Percentiles rank a stretch among this genome's conserved stretches.
Conservation (phyloP, 2,888 invertebrate genomes). For the Rhynchonema sp. region DNA sequence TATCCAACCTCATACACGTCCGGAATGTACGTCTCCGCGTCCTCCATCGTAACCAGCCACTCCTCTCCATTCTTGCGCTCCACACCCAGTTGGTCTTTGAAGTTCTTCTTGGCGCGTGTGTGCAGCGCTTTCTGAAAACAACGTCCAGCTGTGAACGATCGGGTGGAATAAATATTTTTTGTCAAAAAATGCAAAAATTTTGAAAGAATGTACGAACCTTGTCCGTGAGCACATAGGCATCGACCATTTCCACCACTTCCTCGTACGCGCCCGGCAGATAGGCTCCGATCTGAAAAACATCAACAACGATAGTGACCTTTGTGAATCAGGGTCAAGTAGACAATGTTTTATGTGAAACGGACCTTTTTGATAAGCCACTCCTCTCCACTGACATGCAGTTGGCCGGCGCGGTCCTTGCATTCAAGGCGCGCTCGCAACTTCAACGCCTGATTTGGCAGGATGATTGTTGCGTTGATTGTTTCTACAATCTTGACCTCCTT, state of each 20-base stretch:
- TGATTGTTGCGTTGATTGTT: conserved; percentile 31
- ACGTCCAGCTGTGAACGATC: conserved; percentile 1
- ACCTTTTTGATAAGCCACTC: conserved; percentile 35
- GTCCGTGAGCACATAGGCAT: conserved; percentile 36
- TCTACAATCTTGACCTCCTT: conserved; percentile 35
- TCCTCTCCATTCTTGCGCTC: conserved; percentile 36
- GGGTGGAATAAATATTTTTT: too few species aligned
- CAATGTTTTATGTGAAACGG: too few species aligned
- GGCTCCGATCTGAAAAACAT: conserved; percentile 24
- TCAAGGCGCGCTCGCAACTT: conserved; percentile 33
- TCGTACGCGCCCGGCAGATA: conserved; percentile 38
- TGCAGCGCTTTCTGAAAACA: conserved; percentile 36
- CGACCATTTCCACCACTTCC: conserved; percentile 34
- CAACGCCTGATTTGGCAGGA: conserved; percentile 35
- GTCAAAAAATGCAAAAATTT: too few species aligned
- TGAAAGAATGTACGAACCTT: too few species aligned
- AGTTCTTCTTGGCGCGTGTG: conserved; percentile 31
- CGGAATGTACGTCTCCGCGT: conserved; percentile 37
- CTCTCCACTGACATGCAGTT: conserved; percentile 28
- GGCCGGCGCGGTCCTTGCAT: conserved; percentile 28
- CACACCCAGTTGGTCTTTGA: conserved; percentile 32
- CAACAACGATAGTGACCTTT: too few species aligned
- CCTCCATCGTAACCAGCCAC: conserved; percentile 34
- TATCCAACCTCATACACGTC: conserved; percentile 31
- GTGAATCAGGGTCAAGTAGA: too few species aligned